Evolutionary conservation across 2,888 invertebrate genomes (phyloP).

Genomic region (Stenurella melanura): DNA sequence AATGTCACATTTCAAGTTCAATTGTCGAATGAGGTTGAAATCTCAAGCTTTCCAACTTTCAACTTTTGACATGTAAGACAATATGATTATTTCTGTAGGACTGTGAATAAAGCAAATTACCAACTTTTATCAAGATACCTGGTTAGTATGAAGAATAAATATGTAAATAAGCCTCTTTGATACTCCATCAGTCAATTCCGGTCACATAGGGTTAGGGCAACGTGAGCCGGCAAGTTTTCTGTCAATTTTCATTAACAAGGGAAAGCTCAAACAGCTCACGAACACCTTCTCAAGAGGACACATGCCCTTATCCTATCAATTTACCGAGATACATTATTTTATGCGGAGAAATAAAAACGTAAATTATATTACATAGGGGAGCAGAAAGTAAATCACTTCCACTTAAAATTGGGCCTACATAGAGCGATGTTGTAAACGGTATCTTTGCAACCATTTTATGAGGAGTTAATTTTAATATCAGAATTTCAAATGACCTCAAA

Average conservation of each 20-base stretch:
- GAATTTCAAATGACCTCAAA: too few relatives aligned
- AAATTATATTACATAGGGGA: too few relatives aligned
- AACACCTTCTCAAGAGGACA: slow-evolving; percentile 9
- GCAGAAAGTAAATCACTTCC: too few relatives aligned
- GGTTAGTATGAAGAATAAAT: not conserved
- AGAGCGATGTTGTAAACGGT: too few relatives aligned
- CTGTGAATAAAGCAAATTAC: not conserved
- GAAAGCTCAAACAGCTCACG: not conserved
- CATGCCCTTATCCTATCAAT: not conserved
- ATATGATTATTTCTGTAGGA: too few relatives aligned
- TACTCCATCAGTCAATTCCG: slow-evolving; percentile 3
- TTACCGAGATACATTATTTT: not conserved
- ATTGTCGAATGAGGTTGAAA: too few relatives aligned
- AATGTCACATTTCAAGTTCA: too few relatives aligned
- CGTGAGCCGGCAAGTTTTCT: slow-evolving; percentile 6
- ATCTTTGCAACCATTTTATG: too few relatives aligned
- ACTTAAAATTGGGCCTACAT: too few relatives aligned
- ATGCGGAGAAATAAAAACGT: not conserved
- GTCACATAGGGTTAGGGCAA: not conserved
- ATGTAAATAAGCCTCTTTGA: not conserved
- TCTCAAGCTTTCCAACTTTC: too few relatives aligned
- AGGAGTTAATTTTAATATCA: too few relatives aligned
- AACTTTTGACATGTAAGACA: too few relatives aligned
- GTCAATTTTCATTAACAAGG: slow-evolving; percentile 18
- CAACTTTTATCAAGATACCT: not conserved